These are phyloP conservation scores for Athene cunicularia DNA, from an alignment of 2,113 vertebrate genomes.

Conservation along the genomic window DNA sequence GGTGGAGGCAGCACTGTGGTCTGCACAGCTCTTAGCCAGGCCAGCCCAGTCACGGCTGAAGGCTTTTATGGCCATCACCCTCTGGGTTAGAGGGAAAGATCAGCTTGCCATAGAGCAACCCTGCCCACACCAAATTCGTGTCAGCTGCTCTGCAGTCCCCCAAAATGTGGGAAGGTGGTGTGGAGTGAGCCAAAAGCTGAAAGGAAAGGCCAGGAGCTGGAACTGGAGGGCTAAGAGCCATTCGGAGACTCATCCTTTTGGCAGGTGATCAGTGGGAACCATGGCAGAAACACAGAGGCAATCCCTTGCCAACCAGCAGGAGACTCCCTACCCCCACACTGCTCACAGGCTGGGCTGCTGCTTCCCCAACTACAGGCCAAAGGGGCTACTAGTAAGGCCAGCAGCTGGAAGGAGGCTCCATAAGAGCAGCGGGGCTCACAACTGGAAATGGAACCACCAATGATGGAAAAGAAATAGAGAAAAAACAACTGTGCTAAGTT, in stretches of 20 bases:
- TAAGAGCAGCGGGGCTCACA: neutral
- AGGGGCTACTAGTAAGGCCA: neutral
- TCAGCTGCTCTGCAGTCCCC: neutral
- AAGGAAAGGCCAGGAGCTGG: neutral
- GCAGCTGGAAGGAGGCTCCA: neutral
- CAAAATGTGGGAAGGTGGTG: neutral
- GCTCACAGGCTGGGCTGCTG: neutral
- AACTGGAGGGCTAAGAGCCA: neutral
- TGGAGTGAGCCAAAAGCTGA: neutral
- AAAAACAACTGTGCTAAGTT: neutral
- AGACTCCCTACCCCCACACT: neutral
- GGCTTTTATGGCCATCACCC: neutral
- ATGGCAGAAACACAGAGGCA: neutral
- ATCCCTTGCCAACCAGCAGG: neutral
- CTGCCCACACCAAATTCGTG: neutral
- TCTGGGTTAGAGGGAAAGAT: neutral
- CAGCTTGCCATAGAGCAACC: neutral
- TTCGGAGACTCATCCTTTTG: neutral
- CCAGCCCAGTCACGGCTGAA: fast-evolving
- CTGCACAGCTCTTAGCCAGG: fast-evolving
- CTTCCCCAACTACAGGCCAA: neutral
- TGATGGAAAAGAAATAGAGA: neutral
- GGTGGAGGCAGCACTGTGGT: fast-evolving
- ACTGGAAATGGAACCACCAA: fast-evolving
- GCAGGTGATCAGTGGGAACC: neutral